A percentile compares a stretch with the other conserved stretches of the same genome.
Conservation (phyloP, 2,888 invertebrate species). For the Argyresthia goedartella region DNA sequence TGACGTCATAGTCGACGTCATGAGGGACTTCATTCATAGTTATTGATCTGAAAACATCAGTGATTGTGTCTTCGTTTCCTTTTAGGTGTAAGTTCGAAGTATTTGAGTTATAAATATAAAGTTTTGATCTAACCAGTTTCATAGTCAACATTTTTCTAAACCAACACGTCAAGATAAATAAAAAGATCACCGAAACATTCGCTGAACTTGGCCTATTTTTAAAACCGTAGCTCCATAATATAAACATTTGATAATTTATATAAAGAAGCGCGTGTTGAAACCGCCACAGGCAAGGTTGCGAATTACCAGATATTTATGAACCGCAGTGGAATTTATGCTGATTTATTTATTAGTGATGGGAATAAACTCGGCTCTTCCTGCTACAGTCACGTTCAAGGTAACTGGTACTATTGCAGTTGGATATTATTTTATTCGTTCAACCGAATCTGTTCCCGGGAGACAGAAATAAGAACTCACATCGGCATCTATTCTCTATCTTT, state of each 20-base stretch:
- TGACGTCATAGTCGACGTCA: not conserved
- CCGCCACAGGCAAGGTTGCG: not conserved
- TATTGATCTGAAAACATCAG: not conserved
- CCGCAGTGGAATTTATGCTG: not conserved
- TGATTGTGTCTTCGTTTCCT: not conserved
- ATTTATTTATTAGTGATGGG: not conserved
- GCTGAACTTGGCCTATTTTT: not conserved
- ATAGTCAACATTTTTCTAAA: too few species aligned
- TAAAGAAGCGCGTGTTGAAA: conserved; percentile 1
- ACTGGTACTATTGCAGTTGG: too few species aligned
- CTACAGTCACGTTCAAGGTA: too few species aligned
- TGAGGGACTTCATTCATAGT: not conserved
- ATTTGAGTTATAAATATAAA: too few species aligned
- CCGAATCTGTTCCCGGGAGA: too few species aligned
- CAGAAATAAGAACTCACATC: too few species aligned
- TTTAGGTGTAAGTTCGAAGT: too few species aligned
- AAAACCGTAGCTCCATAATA: not conserved
- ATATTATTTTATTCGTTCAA: too few species aligned
- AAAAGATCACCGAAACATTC: not conserved
- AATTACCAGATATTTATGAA: conserved; percentile 1
- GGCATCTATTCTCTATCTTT: too few species aligned
- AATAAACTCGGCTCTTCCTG: too few species aligned
- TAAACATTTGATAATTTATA: conserved; percentile 3
- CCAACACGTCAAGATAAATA: not conserved
- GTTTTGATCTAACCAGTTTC: too few species aligned